These are phyloP conservation scores for Fopius arisanus DNA, from an alignment of 1,140 invertebrate genomes.

Conservation along the genomic window DNA sequence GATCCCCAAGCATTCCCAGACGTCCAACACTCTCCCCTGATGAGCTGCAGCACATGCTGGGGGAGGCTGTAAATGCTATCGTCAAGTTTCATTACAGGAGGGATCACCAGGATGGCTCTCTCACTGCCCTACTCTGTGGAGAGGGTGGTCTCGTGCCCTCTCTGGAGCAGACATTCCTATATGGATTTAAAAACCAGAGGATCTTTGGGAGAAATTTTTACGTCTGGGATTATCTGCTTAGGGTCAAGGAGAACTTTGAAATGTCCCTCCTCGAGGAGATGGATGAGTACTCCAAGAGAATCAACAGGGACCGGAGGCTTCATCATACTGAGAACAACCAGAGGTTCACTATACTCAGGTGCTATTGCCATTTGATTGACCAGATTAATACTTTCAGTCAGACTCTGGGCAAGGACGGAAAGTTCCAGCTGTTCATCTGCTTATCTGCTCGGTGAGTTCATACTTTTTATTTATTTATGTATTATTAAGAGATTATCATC, in stretches of 20 bases:
- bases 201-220: conserved; percentile 95
- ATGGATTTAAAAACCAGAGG: conserved; percentile 89
- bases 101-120: conserved; percentile 82
- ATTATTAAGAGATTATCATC: no score
- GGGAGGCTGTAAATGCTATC: conserved; percentile 94
- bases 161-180: conserved; percentile 92
- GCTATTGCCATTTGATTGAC: conserved; percentile 81
- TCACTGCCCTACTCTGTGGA: conserved; percentile 93
- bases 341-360: conserved; percentile 75
- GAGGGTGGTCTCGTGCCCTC: conserved; percentile 92
- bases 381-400: conserved; percentile 86
- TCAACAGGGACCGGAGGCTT: conserved; percentile 54
- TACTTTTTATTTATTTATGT: conserved; percentile 16
- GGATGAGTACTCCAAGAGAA: conserved; percentile 58
- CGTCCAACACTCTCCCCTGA: conserved; percentile 56
- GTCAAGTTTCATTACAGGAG: conserved; percentile 93
- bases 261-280: conserved; percentile 72
- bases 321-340: conserved; percentile 61
- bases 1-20: conserved; percentile 72
- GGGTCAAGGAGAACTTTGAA: conserved; percentile 87
- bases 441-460: conserved; percentile 66
- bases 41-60: conserved; percentile 70
- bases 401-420: conserved; percentile 95
- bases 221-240: conserved; percentile 93
- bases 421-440: conserved; percentile 97